Percentiles rank a stretch among this genome's conserved stretches.
These are phyloP conservation scores for Colaptes auratus DNA, from an alignment of 2,113 vertebrate species.

Conservation along the genomic window DNA sequence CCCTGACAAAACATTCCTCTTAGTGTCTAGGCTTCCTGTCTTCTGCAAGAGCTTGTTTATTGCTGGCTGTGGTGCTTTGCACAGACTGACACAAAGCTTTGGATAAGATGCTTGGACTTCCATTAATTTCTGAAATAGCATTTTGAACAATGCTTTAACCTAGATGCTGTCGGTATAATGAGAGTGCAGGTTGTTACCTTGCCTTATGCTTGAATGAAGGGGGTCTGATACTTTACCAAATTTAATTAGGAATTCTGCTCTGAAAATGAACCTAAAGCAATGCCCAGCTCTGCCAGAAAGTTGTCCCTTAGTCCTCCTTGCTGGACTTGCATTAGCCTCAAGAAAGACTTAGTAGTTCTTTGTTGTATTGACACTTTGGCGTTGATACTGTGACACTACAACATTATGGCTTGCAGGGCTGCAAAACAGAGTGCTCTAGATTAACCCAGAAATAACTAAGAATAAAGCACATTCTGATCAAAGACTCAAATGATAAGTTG, in stretches of 20 bases:
- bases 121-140: not conserved
- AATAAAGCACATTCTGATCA: not conserved
- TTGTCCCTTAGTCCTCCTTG: not conserved
- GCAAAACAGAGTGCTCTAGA: not conserved
- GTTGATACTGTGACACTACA: fast-evolving
- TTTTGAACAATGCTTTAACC: not conserved
- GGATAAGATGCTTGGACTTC: not conserved
- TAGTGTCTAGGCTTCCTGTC: not conserved
- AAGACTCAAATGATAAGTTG: not conserved
- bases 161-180: not conserved
- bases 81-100: not conserved
- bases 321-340: not conserved
- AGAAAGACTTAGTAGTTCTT: not conserved
- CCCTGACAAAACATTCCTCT: not conserved
- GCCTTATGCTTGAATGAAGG: not conserved
- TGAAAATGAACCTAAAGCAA: not conserved
- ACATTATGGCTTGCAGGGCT: not conserved
- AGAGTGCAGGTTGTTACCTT: not conserved
- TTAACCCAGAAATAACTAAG: not conserved
- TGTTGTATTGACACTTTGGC: not conserved
- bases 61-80: not conserved
- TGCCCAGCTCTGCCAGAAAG: not conserved
- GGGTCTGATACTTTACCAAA: not conserved
- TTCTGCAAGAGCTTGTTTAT: not conserved
- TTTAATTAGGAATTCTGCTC: not conserved